These are phyloP conservation scores for Calyptommatus sinebrachiatus DNA, from an alignment of 2,113 vertebrate species.

Conservation along the genomic window DNA sequence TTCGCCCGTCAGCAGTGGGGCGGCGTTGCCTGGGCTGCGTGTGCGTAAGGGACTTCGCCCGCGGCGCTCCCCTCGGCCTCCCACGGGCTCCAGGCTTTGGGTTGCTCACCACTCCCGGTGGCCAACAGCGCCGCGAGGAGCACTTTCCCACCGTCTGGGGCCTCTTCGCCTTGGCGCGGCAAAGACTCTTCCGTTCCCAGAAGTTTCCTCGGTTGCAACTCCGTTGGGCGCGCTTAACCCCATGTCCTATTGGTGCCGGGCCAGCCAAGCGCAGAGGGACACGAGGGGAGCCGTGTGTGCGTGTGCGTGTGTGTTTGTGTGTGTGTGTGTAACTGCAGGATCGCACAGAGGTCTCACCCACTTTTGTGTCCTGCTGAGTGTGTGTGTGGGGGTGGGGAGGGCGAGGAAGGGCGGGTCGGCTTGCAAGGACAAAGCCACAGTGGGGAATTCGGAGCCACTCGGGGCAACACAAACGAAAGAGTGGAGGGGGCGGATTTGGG, in stretches of 20 bases:
- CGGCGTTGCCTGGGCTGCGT: neutral
- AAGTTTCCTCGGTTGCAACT: slow-evolving; percentile 55
- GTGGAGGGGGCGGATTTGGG: neutral
- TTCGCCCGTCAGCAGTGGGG: neutral
- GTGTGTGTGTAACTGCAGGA: neutral
- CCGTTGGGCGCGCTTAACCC: slow-evolving; percentile 20
- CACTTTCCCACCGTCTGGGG: slow-evolving; percentile 57
- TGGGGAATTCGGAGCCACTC: neutral
- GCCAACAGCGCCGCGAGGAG: rapidly evolving
- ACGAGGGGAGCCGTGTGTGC: neutral
- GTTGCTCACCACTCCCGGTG: neutral
- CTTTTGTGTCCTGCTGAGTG: too few relatives aligned
- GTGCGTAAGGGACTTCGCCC: neutral
- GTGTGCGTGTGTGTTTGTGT: too few relatives aligned
- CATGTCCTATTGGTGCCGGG: neutral
- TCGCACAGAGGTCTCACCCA: rapidly evolving
- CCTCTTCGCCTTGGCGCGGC: slow-evolving; percentile 47
- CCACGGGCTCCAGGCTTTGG: neutral
- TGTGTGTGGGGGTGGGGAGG: too few relatives aligned
- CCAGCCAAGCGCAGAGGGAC: neutral
- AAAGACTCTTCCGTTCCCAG: slow-evolving; percentile 50
- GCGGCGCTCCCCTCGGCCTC: neutral
- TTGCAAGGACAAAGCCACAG: neutral
- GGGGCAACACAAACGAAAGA: too few relatives aligned
- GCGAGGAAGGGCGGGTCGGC: neutral